Evolutionary conservation across 2,888 invertebrate genomes (phyloP).

Genomic region (Podotricha telesiphe): DNA sequence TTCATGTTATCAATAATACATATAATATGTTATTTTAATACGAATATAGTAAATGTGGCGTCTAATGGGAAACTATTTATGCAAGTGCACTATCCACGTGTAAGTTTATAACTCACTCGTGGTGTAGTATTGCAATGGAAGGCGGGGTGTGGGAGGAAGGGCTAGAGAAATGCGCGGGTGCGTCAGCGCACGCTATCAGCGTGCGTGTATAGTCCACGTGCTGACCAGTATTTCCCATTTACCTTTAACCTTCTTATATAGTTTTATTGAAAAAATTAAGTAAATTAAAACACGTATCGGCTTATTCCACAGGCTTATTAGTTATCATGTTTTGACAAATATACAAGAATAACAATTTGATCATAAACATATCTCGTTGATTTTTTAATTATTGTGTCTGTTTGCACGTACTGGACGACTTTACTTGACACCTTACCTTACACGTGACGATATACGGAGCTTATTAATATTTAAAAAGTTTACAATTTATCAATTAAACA

Average conservation of each 20-base stretch:
- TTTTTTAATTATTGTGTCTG: too few relatives aligned
- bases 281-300: not conserved
- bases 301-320: not conserved
- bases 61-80: constrained; percentile 30
- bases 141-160: constrained; percentile 36
- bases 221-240: constrained; percentile 48
- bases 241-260: constrained; percentile 36
- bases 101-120: constrained; percentile 55
- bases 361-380: not conserved
- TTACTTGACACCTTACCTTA: too few relatives aligned
- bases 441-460: too few relatives aligned
- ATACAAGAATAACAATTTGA: not conserved
- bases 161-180: constrained; percentile 65
- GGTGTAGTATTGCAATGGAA: constrained; percentile 31
- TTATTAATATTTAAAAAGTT: too few relatives aligned
- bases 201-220: constrained; percentile 65
- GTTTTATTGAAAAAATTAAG: not conserved
- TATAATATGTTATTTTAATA: not conserved
- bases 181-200: constrained; percentile 68
- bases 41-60: constrained; percentile 9
- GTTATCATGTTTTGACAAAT: not conserved
- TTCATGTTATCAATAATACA: not conserved
- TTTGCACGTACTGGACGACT: too few relatives aligned
- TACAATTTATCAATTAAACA: too few relatives aligned
- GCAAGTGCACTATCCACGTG: constrained; percentile 58